Evolutionary conservation across 92 coral and sea anemone genomes (phyloP).

Genomic region (Siderastrea radians): DNA sequence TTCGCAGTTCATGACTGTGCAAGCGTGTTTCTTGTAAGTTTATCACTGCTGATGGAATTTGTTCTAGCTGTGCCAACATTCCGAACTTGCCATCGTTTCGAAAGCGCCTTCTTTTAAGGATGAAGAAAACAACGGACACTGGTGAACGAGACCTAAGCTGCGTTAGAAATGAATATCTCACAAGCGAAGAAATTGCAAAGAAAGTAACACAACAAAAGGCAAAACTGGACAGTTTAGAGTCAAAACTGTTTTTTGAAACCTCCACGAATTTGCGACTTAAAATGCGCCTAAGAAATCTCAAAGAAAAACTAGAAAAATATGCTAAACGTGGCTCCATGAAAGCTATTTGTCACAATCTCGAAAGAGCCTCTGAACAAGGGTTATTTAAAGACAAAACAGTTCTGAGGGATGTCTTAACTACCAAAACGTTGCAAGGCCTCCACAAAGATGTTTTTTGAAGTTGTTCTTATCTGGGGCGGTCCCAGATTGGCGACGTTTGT

Average conservation of each 20-base stretch:
- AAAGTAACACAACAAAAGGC: conserved; percentile 18
- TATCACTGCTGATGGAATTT: conserved; percentile 43
- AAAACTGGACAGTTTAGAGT: conserved; percentile 49
- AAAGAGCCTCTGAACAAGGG: conserved; percentile 51
- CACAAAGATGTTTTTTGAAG: conserved; percentile 58
- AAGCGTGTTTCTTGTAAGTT: conserved; percentile 44
- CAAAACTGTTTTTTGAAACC: conserved; percentile 32
- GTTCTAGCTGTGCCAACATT: conserved; percentile 58
- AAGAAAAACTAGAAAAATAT: conserved; percentile 50
- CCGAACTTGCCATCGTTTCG: conserved; percentile 64
- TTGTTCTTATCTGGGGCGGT: conserved; percentile 54
- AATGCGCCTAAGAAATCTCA: conserved; percentile 36
- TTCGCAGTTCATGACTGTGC: conserved; percentile 20
- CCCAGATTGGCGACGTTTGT: conserved; percentile 53
- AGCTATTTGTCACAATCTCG: conserved; percentile 51
- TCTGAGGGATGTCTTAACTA: conserved; percentile 31
- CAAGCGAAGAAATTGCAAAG: conserved; percentile 29
- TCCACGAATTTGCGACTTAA: conserved; percentile 34
- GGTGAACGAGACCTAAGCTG: conserved; percentile 52
- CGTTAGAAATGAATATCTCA: conserved; percentile 48
- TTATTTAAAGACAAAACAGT: conserved; percentile 45
- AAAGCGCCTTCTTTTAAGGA: conserved; percentile 42
- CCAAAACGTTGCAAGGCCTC: conserved; percentile 50
- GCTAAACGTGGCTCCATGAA: conserved; percentile 51
- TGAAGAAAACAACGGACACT: conserved; percentile 49